These are phyloP conservation scores for Oscheius sp. DNA, from an alignment of 2,888 invertebrate genomes.

Conservation along the genomic window DNA sequence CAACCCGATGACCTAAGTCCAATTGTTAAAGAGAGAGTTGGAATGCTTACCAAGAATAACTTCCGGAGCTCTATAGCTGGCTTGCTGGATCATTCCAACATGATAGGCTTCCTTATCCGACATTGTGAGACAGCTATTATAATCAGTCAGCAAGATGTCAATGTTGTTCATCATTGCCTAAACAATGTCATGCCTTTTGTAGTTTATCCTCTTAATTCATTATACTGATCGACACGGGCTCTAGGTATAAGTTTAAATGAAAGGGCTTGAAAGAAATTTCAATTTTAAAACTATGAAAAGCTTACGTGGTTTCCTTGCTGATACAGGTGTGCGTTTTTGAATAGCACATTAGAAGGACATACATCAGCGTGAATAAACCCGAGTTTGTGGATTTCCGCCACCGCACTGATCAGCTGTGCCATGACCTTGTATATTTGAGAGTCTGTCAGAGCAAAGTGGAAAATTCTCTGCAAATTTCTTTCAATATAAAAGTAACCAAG, in stretches of 20 bases:
- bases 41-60: slow-evolving; percentile 4
- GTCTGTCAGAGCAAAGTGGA: slow-evolving; percentile 1
- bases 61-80: slow-evolving; percentile 9
- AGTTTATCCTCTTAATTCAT: too few relatives aligned
- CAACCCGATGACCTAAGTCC: neutral
- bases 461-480: neutral
- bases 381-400: slow-evolving; percentile 1
- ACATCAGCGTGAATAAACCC: slow-evolving; percentile 8
- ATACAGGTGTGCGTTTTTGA: neutral
- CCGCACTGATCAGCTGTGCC: neutral
- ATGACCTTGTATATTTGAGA: neutral
- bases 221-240: too few relatives aligned
- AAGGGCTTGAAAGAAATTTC: too few relatives aligned
- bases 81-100: slow-evolving; percentile 12
- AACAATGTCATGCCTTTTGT: too few relatives aligned
- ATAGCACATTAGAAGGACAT: neutral
- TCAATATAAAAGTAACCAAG: too few relatives aligned
- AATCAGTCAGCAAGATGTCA: neutral
- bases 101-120: neutral
- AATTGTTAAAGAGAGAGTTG: too few relatives aligned
- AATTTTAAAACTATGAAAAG: neutral
- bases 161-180: neutral
- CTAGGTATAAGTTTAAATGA: too few relatives aligned
- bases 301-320: slow-evolving; percentile 1
- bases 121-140: neutral